A percentile compares a stretch with the other conserved stretches of the same genome.
Evolutionary conservation across 1,140 invertebrate genomes (phyloP).

Genomic region (Pseudomyrmex cubaensis): DNA sequence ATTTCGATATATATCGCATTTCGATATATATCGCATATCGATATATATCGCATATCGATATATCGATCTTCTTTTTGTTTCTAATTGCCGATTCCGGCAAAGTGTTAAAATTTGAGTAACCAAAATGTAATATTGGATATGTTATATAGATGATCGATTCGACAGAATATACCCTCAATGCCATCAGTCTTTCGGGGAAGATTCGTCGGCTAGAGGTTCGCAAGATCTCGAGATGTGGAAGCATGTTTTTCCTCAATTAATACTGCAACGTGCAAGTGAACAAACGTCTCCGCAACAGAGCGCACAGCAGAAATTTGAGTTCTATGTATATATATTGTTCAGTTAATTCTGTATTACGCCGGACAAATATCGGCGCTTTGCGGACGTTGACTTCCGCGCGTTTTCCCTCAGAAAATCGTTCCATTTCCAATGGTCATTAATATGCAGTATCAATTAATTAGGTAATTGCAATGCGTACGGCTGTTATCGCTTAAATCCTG

Average conservation of each 20-base stretch:
- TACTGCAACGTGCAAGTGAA: slow-evolving; percentile 56
- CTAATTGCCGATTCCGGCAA: no score
- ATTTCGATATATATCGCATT: no score
- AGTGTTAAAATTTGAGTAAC: no score
- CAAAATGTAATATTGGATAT: no score
- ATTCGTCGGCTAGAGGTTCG: background rate
- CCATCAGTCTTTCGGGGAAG: background rate
- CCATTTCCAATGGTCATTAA: slow-evolving; percentile 26
- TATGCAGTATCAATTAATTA: slow-evolving; percentile 3
- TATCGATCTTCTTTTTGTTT: no score
- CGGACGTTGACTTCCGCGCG: background rate
- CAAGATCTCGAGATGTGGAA: background rate
- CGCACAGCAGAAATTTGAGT: background rate
- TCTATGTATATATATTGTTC: slow-evolving; percentile 10
- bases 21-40: no score
- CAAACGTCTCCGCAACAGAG: slow-evolving; percentile 15
- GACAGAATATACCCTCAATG: no score
- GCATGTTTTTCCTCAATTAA: slow-evolving; percentile 50
- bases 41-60: no score
- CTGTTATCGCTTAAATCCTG: background rate
- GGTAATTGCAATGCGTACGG: background rate
- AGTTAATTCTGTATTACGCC: slow-evolving; percentile 34
- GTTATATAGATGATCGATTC: no score
- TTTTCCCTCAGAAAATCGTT: background rate
- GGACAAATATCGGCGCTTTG: slow-evolving; percentile 3